These are phyloP conservation scores for Epinephelus coioides DNA, from an alignment of 2,797 vertebrate genomes.

Conservation along the genomic window DNA sequence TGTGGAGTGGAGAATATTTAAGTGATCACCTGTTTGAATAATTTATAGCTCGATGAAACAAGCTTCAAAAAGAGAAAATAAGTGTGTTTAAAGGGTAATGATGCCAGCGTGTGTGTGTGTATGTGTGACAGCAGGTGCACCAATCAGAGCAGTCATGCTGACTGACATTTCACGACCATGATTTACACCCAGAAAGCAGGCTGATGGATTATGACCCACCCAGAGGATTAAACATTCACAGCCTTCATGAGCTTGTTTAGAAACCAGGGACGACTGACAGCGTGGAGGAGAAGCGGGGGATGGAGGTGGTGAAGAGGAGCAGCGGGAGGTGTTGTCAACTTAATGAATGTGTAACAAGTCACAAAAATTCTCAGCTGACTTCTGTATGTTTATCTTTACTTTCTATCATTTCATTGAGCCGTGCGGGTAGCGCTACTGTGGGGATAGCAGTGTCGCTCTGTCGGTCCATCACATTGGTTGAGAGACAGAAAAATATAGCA, in stretches of 20 bases:
- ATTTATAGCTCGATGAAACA: constrained; percentile 43
- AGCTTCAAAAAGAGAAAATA: constrained; percentile 14
- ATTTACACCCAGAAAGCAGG: constrained; percentile 14
- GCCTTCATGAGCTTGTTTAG: neutral
- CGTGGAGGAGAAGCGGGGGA: neutral
- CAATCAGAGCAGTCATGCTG: constrained; percentile 37
- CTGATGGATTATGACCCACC: constrained; percentile 37
- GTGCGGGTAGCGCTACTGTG: neutral
- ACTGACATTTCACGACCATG: constrained; percentile 49
- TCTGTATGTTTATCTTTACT: neutral
- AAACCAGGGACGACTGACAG: neutral
- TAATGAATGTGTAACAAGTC: neutral
- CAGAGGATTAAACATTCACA: constrained; percentile 33
- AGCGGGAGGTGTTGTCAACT: neutral
- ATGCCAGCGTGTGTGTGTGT: constrained; percentile 21
- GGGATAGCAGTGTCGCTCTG: too few relatives aligned
- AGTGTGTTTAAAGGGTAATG: constrained; percentile 36
- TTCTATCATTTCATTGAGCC: neutral
- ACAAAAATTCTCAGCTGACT: neutral
- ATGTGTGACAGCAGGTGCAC: constrained; percentile 34
- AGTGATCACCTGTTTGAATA: constrained; percentile 38
- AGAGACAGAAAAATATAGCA: too few relatives aligned
- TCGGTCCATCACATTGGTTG: too few relatives aligned
- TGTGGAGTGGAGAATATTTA: constrained; percentile 23
- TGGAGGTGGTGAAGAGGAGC: too few relatives aligned